Evolutionary conservation across 1,140 invertebrate genomes (phyloP), one percentile per base, ranked within the genome.

Genomic region (Drosophila mauritiana): DNA sequence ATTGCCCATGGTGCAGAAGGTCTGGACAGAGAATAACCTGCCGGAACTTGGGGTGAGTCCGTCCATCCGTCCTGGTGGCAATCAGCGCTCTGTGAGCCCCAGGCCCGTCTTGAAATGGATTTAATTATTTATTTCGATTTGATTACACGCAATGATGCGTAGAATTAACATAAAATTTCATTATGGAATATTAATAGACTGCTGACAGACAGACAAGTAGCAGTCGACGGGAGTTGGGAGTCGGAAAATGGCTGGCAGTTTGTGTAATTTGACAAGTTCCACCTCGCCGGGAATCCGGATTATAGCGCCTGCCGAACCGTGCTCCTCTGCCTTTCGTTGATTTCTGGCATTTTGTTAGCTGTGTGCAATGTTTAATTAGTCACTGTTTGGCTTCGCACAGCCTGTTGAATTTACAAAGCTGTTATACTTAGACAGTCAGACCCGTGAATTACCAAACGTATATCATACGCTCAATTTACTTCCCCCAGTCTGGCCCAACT

Each of bases 91-190:
- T 77, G 46, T 76, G 31, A 31, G 80, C 72, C 57, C 79, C 74
- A 55, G 80, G 61, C 76, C 68, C 72, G 65, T 64, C 76, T 80
- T 72, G 36, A 68, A 89, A 72, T 80, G 80, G 80, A 86, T 85
- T 90, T 90, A 91, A 91, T 91, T 91, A 91, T 92, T 92, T 91
- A 91, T 86, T 91, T 92, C 78, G 78, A 92, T 92, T 92, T 91
- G 81, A 92, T 92, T 92, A 91, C 73, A 73, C 79, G 76, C 91
- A 91, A 89, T 90, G 91, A 92, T 91, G 91, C 91, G 88, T 83
- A 91, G 81, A 86, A 92, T 92, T 92, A 91, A 92, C 82, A 92
- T 89, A 86, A 86, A 92, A 92, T 92, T 91, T 80, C 79, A 92
- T 91, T 91, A 92, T 83, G 80, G 79, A 82, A 90, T 80, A 85